These are phyloP conservation scores for Subacronicta megacephala DNA, from an alignment of 2,888 invertebrate genomes.

Conservation along the genomic window DNA sequence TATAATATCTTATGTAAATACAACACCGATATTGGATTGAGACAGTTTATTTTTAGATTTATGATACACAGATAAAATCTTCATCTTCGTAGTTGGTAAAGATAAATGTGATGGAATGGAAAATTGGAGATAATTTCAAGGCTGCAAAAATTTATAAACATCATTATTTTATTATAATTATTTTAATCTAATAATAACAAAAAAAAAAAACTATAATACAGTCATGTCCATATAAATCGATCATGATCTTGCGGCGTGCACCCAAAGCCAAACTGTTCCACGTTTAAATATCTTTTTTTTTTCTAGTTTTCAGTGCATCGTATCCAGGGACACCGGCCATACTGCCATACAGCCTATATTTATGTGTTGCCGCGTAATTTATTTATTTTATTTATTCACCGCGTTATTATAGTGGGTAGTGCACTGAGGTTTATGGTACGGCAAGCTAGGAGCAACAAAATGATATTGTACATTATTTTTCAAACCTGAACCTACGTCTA, in stretches of 20 bases:
- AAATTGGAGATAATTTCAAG: slow-evolving; percentile 25
- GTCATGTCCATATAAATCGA: slow-evolving; percentile 60
- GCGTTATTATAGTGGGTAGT: slow-evolving; percentile 46
- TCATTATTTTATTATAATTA: too few species aligned
- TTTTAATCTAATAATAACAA: too few species aligned
- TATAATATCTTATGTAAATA: too few species aligned
- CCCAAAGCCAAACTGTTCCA: slow-evolving; percentile 86
- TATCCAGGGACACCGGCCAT: slow-evolving; percentile 23
- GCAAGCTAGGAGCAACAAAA: neutral
- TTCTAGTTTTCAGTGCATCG: slow-evolving; percentile 77
- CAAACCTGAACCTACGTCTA: too few species aligned
- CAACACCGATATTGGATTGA: too few species aligned
- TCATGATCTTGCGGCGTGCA: slow-evolving; percentile 50
- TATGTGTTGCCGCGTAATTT: slow-evolving; percentile 83
- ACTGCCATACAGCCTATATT: slow-evolving; percentile 63
- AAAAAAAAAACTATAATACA: neutral
- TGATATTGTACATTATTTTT: too few species aligned
- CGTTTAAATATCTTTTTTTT: slow-evolving; percentile 81
- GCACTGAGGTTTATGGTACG: slow-evolving; percentile 53
- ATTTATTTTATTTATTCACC: slow-evolving; percentile 68
- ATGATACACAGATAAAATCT: slow-evolving; percentile 1
- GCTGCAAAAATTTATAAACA: too few species aligned
- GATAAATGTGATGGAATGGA: slow-evolving; percentile 9
- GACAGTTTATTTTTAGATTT: neutral
- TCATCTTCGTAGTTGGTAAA: slow-evolving; percentile 9